These are phyloP conservation scores for Atrina japonica DNA, from an alignment of 2,888 invertebrate species.

Conservation along the genomic window DNA sequence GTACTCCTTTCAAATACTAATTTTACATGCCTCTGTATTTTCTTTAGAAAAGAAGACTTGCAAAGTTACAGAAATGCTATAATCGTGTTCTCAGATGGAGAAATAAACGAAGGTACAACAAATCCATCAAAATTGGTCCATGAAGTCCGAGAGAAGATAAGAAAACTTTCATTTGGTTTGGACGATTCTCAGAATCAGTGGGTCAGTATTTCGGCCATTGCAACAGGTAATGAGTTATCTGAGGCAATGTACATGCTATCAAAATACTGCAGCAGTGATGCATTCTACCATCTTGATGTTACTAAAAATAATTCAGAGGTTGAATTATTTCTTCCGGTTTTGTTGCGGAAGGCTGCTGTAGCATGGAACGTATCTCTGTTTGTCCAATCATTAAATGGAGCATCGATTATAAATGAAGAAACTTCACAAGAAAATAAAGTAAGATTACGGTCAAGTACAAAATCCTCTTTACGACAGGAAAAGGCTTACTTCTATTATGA, in stretches of 20 bases:
- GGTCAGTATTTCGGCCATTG: conserved; percentile 73
- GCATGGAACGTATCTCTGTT: conserved; percentile 68
- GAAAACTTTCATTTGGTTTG: conserved; percentile 55
- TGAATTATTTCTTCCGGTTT: conserved; percentile 71
- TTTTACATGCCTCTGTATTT: too few species aligned
- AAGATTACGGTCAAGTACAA: conserved; percentile 36
- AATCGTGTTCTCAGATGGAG: conserved; percentile 75
- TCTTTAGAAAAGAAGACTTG: conserved; percentile 50
- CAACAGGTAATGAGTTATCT: conserved; percentile 70
- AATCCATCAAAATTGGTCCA: conserved; percentile 63
- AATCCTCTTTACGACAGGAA: conserved; percentile 24
- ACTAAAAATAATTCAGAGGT: conserved; percentile 63
- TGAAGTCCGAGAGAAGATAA: conserved; percentile 67
- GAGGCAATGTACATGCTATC: conserved; percentile 71
- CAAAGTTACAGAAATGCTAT: conserved; percentile 67
- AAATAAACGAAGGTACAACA: conserved; percentile 73
- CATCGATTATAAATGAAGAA: conserved; percentile 51
- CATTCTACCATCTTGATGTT: conserved; percentile 74
- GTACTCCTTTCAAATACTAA: too few species aligned
- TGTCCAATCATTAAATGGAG: conserved; percentile 51
- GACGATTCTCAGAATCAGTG: conserved; percentile 68
- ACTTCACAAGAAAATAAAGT: conserved; percentile 62
- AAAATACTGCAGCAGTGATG: conserved; percentile 73
- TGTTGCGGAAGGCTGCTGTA: conserved; percentile 69
- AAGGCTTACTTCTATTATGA: conserved; percentile 66